A percentile compares a stretch with the other conserved stretches of the same genome.
Conservation (phyloP, 2,888 invertebrate genomes). For the Rhogogaster chlorosoma region DNA sequence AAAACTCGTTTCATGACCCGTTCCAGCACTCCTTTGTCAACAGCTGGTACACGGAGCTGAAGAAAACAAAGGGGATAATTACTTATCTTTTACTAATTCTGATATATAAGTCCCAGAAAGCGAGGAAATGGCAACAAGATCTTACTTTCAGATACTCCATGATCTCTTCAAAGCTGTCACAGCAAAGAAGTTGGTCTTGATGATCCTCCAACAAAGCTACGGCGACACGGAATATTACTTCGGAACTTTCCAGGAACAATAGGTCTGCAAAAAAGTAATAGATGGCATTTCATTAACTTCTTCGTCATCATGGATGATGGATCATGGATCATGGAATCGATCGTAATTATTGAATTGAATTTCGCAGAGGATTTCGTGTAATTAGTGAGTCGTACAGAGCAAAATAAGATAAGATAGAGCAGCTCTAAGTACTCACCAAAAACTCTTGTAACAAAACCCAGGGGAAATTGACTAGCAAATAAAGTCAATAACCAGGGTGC, state of each 20-base stretch:
- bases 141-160: constrained; percentile 94
- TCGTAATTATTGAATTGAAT: neutral
- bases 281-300: neutral
- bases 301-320: neutral
- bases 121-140: neutral
- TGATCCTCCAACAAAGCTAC: constrained; percentile 91
- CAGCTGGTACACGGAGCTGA: constrained; percentile 81
- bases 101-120: neutral
- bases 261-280: constrained; percentile 83
- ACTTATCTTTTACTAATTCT: neutral
- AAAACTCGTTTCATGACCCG: constrained; percentile 91
- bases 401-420: neutral
- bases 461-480: constrained; percentile 97
- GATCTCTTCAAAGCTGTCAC: constrained; percentile 95
- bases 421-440: constrained; percentile 84
- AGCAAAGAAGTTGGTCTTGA: constrained; percentile 89
- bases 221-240: constrained; percentile 94
- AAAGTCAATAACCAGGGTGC: constrained; percentile 98
- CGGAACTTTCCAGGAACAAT: constrained; percentile 93
- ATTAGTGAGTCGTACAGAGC: neutral
- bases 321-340: neutral
- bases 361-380: neutral
- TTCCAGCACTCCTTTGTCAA: constrained; percentile 85
- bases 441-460: constrained; percentile 96
- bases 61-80: constrained; percentile 16